Conservation (phyloP, 2,113 vertebrate genomes). For the Pollimyrus isidori region DNA sequence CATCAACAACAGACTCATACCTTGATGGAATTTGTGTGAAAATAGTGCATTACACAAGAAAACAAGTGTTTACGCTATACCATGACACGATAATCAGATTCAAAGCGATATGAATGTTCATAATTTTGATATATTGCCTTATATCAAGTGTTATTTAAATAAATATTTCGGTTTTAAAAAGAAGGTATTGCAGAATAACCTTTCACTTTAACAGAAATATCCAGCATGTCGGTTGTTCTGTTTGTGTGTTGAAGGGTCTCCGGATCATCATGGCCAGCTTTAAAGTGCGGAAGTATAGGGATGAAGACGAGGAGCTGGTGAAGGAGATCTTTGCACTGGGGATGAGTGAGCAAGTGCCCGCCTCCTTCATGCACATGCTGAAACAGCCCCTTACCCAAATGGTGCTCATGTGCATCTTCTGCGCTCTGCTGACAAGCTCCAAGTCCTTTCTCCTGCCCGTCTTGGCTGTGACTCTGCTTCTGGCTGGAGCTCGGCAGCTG, state of each 20-base stretch:
- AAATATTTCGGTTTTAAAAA: background rate
- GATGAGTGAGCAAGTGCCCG: constrained; percentile 62
- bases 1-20: background rate
- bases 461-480: constrained; percentile 53
- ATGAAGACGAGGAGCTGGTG: constrained; percentile 47
- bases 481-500: constrained; percentile 53
- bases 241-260: constrained; percentile 19
- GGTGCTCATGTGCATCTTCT: constrained; percentile 56
- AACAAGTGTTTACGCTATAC: background rate
- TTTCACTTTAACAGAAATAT: background rate
- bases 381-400: constrained; percentile 60
- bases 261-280: constrained; percentile 46
- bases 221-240: constrained; percentile 4
- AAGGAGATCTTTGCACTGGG: constrained; percentile 60
- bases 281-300: constrained; percentile 55
- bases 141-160: background rate
- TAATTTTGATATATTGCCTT: background rate
- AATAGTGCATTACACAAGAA: background rate
- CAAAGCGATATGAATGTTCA: background rate
- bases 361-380: constrained; percentile 54
- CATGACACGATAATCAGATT: background rate
- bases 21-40: background rate
- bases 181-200: background rate
- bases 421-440: constrained; percentile 54
- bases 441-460: constrained; percentile 58